Conservation (phyloP, 2,797 vertebrate species). For the Oreortyx pictus region DNA sequence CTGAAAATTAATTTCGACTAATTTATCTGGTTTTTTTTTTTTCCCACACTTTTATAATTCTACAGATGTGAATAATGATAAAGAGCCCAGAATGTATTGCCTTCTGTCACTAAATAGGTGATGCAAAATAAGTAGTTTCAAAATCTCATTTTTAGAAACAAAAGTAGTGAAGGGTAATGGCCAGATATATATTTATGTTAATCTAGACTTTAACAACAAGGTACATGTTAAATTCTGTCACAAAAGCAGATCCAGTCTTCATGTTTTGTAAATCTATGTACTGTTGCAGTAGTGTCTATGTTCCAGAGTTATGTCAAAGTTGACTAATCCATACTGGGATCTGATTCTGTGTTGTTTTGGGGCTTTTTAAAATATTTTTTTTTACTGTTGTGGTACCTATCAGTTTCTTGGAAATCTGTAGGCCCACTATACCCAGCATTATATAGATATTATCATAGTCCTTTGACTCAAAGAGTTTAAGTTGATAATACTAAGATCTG, state of each 20-base stretch:
- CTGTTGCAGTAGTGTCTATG: not conserved
- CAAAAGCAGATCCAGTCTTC: not conserved
- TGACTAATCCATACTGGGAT: not conserved
- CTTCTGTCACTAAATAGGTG: not conserved
- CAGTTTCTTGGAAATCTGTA: not conserved
- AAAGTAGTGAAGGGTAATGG: not conserved
- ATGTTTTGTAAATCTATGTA: not conserved
- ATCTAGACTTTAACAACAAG: not conserved
- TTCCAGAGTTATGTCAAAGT: not conserved
- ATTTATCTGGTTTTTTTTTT: not conserved
- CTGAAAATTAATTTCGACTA: not conserved
- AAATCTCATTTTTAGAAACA: not conserved
- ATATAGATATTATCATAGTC: not conserved
- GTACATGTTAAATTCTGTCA: fast-evolving
- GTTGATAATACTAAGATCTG: not conserved
- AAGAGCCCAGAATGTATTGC: not conserved
- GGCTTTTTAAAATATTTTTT: not conserved
- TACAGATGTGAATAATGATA: not conserved
- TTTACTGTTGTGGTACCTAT: not conserved
- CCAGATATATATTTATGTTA: not conserved
- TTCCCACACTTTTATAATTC: not conserved
- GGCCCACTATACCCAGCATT: not conserved
- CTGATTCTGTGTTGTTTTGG: not conserved
- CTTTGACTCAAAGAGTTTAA: not conserved
- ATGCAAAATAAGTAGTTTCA: not conserved